Evolutionary conservation across 2,888 invertebrate species (phyloP), one percentile per base, ranked within the genome.

Genomic region (Masnerella sp.): DNA sequence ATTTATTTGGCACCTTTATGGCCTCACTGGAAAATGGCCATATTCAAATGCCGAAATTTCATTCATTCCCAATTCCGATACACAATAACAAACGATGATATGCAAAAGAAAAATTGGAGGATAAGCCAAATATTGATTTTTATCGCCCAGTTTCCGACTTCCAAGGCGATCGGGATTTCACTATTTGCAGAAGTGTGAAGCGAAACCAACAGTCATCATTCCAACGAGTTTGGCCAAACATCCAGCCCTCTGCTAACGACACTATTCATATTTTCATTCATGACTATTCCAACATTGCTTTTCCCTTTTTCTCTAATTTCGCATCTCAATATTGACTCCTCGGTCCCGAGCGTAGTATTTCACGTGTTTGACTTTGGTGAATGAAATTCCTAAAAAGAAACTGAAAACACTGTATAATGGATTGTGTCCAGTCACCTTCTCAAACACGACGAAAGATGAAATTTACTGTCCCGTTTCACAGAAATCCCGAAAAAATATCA

Each of bases 101-200:
- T 2, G 8, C 11, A 18, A 52, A 11, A 17, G 67, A 42, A 47
- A 54, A 58, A 38, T 34, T 59, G 8, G 38, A 68, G 59, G n/a
- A 59, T 59, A 59, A 59, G 5, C 30, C 59, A 68, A 68, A 59
- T 68, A 58, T 68, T 68, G 68, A 58, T 68, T 68, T 68, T 68
- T 32, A 68, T 43, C 49, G 49, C 17, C 2, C 32, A 34, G 42
- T 28, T 56, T 51, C 15, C n/a, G 30, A 18, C 18, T 4, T 32
- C 14, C 5, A 30, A 15, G 30, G 32, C 17, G 5, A 9, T 18
- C 36, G 5, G 12, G 3, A 25, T n/a, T n/a, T n/a, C n/a, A n/a
- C n/a, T 58, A 58, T 68, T 58, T 68, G 58, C 51, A 43, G 49
- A 68, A 68, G 43, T 36, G 38, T 5, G 7, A 30, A 14, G 34